Conservation (phyloP, 2,113 vertebrate genomes). For the Ivindomyrus marchei region DNA sequence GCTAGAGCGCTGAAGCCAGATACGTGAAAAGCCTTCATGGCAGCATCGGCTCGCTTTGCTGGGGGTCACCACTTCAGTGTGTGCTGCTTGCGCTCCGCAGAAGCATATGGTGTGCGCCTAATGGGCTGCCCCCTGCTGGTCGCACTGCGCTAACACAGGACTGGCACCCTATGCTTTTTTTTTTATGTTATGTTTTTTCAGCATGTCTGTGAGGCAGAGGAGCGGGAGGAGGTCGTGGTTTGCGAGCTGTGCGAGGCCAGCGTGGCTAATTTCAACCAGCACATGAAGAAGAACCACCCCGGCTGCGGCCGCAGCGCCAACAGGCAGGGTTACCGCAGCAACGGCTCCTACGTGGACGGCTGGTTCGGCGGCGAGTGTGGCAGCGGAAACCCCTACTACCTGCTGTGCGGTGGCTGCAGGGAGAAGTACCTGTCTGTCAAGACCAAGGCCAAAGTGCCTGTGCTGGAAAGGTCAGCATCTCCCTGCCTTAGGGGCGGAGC, state of each 20-base stretch:
- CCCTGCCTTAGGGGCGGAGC: neutral
- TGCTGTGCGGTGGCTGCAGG: slow-evolving; percentile 84
- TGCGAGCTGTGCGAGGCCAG: slow-evolving; percentile 91
- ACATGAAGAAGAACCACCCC: slow-evolving; percentile 95
- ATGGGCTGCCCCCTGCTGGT: neutral
- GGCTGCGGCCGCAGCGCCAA: slow-evolving; percentile 94
- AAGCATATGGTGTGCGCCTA: neutral
- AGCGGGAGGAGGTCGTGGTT: slow-evolving; percentile 88
- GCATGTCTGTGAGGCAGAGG: slow-evolving; percentile 94
- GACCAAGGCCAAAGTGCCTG: slow-evolving; percentile 75
- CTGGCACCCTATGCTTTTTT: neutral
- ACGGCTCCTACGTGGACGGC: slow-evolving; percentile 93
- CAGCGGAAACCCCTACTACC: slow-evolving; percentile 92
- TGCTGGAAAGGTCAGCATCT: slow-evolving; percentile 76
- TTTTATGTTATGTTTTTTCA: slow-evolving; percentile 43
- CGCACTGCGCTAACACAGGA: neutral
- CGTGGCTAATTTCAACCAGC: slow-evolving; percentile 92
- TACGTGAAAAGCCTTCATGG: neutral
- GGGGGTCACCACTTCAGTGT: neutral
- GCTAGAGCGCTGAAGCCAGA: neutral
- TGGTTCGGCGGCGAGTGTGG: slow-evolving; percentile 98
- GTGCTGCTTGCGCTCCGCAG: neutral
- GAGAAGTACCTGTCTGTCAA: slow-evolving; percentile 89
- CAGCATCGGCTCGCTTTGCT: neutral
- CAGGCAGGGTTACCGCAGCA: slow-evolving; percentile 93